A percentile compares a stretch with the other conserved stretches of the same genome.
Conservation (phyloP, 2,888 invertebrate species). For the Phortica magna region DNA sequence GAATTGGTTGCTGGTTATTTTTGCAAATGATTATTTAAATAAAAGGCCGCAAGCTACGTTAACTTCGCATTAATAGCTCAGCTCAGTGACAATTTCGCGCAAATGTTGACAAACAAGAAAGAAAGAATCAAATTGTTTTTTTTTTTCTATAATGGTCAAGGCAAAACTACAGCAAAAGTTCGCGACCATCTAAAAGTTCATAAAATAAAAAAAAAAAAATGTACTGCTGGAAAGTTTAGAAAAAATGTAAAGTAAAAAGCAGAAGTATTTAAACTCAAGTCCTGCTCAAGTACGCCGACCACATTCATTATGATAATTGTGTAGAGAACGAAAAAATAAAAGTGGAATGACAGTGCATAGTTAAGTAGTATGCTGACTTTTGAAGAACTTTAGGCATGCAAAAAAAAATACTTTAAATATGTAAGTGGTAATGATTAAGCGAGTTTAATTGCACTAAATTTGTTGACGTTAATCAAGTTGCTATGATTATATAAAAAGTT, state of each 20-base stretch:
- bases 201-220: background rate
- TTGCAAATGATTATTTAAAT: too few relatives aligned
- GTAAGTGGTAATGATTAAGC: conserved; percentile 18
- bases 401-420: background rate
- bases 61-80: conserved; percentile 16
- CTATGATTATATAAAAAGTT: too few relatives aligned
- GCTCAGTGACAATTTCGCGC: conserved; percentile 26
- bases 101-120: background rate
- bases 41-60: background rate
- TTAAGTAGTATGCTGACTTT: conserved; percentile 16
- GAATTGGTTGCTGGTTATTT: too few relatives aligned
- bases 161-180: conserved; percentile 29
- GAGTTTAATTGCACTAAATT: conserved; percentile 18
- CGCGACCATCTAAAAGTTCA: conserved; percentile 27
- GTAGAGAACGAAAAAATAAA: conserved; percentile 42
- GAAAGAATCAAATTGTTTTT: background rate
- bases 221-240: background rate
- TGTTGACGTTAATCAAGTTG: background rate
- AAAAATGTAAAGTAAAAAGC: conserved; percentile 16
- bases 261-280: conserved; percentile 27
- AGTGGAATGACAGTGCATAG: background rate
- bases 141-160: conserved; percentile 13
- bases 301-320: conserved; percentile 72
- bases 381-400: conserved; percentile 25
- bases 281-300: conserved; percentile 41